A percentile compares a stretch with the other conserved stretches of the same genome.
These are phyloP conservation scores for Sebastes kiyomatsui DNA, from an alignment of 2,797 vertebrate genomes.

Conservation along the genomic window DNA sequence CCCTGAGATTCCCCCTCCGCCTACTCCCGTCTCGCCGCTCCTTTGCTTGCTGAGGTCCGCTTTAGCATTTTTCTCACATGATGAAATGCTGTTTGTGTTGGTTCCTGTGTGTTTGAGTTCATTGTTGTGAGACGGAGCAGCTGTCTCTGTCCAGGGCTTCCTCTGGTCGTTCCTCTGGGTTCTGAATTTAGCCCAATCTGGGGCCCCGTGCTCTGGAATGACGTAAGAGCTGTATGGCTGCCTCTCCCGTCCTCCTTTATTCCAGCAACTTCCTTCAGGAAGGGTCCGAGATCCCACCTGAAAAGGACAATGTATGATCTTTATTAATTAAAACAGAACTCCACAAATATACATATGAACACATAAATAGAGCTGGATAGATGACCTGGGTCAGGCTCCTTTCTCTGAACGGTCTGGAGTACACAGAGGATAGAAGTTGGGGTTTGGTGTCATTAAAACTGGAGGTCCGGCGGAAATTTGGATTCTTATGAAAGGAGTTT, in stretches of 20 bases:
- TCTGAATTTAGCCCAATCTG: slow-evolving; percentile 72
- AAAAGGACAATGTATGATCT: not conserved
- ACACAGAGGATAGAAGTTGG: slow-evolving; percentile 68
- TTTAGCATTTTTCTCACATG: slow-evolving; percentile 56
- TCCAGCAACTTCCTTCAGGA: slow-evolving; percentile 84
- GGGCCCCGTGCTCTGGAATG: slow-evolving; percentile 78
- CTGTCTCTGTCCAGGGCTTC: slow-evolving; percentile 64
- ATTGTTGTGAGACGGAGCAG: slow-evolving; percentile 50
- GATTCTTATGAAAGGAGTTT: slow-evolving; percentile 76
- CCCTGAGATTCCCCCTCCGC: slow-evolving; percentile 53
- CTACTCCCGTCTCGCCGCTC: slow-evolving; percentile 1
- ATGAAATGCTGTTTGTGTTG: slow-evolving; percentile 52
- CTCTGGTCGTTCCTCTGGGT: slow-evolving; percentile 68
- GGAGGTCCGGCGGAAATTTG: slow-evolving; percentile 90
- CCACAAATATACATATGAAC: not conserved
- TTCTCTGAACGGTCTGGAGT: slow-evolving; percentile 87
- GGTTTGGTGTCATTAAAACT: slow-evolving; percentile 93
- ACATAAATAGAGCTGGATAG: not conserved
- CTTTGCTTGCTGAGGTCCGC: slow-evolving; percentile 63
- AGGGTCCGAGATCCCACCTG: slow-evolving; percentile 86
- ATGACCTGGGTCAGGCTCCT: slow-evolving; percentile 91
- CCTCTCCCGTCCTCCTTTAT: slow-evolving; percentile 83
- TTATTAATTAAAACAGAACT: not conserved
- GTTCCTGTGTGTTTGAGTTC: slow-evolving; percentile 67
- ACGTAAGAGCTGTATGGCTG: slow-evolving; percentile 63